Percentiles rank a stretch among this genome's conserved stretches.
phyloP scores from a whole-genome alignment of 2,113 vertebrate species.

The Actenoides lindsayi region DNA sequence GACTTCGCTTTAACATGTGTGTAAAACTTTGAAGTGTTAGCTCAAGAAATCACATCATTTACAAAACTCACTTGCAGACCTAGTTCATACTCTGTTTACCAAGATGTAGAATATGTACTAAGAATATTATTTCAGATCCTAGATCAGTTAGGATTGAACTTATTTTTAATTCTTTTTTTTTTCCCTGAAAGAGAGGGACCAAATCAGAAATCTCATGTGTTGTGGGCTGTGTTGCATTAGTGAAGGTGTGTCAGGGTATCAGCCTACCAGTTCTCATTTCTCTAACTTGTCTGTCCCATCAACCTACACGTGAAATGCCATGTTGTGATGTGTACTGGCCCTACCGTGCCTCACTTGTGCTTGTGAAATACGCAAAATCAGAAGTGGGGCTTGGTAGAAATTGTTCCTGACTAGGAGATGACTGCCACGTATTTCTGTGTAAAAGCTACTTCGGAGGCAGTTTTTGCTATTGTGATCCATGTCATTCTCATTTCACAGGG shows the following conservation, averaged over 20 bases:
- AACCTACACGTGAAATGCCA: neutral
- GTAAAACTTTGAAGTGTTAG: neutral
- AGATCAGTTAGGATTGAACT: neutral
- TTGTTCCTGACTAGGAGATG: neutral
- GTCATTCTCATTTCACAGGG: neutral
- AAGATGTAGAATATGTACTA: neutral
- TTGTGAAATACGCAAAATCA: neutral
- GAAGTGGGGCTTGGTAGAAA: neutral
- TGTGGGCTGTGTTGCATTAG: neutral
- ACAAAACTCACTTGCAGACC: neutral
- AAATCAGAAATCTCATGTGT: neutral
- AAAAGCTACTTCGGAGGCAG: neutral
- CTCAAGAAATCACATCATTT: neutral
- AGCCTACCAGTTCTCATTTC: neutral
- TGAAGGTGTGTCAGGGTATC: neutral
- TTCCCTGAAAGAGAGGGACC: neutral
- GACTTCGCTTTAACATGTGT: neutral
- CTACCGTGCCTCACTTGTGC: rapidly evolving
- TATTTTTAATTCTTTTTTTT: neutral
- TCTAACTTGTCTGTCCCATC: neutral
- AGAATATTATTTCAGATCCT: neutral
- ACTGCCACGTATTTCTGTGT: neutral
- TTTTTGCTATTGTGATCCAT: neutral
- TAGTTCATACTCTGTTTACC: neutral
- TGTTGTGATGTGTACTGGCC: neutral